Percentiles rank a stretch among this genome's conserved stretches.
These are phyloP conservation scores for Chalcosyrphus nemorum DNA, from an alignment of 2,888 invertebrate species.

Conservation along the genomic window DNA sequence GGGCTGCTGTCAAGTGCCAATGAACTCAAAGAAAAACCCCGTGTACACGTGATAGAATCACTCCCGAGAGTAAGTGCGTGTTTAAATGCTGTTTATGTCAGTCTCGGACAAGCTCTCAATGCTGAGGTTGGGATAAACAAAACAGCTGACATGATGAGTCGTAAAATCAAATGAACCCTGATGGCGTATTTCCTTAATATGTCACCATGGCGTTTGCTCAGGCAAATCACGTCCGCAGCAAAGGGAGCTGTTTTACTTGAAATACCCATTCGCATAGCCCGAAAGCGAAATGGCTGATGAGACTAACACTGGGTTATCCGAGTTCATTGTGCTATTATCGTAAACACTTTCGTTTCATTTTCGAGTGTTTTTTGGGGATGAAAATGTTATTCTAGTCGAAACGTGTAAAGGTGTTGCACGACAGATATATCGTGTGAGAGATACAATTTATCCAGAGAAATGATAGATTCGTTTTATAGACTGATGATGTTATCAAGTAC, in stretches of 20 bases:
- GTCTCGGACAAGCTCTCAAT: conserved; percentile 19
- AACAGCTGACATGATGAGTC: conserved; percentile 38
- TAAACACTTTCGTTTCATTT: conserved; percentile 41
- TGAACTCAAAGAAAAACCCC: background rate
- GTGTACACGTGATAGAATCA: background rate
- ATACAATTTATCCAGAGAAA: conserved; percentile 9
- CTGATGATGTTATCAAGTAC: background rate
- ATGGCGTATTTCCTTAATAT: conserved; percentile 34
- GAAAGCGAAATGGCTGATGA: background rate
- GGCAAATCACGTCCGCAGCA: conserved; percentile 41
- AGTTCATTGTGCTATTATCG: conserved; percentile 51
- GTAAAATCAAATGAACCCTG: conserved; percentile 45
- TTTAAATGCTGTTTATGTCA: conserved; percentile 17
- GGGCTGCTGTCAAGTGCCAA: background rate
- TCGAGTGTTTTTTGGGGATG: conserved; percentile 15
- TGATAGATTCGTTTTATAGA: background rate
- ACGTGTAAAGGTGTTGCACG: conserved; percentile 8
- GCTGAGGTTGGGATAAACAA: conserved; percentile 26
- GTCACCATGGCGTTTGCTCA: conserved; percentile 20
- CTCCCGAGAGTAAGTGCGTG: conserved; percentile 23
- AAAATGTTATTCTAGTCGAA: background rate
- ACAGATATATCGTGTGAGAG: background rate
- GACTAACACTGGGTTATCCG: conserved; percentile 38
- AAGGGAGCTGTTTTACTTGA: conserved; percentile 14
- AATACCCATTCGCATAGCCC: background rate